phyloP scores from a whole-genome alignment of 2,888 invertebrate species.

The Conomelus anceps region DNA sequence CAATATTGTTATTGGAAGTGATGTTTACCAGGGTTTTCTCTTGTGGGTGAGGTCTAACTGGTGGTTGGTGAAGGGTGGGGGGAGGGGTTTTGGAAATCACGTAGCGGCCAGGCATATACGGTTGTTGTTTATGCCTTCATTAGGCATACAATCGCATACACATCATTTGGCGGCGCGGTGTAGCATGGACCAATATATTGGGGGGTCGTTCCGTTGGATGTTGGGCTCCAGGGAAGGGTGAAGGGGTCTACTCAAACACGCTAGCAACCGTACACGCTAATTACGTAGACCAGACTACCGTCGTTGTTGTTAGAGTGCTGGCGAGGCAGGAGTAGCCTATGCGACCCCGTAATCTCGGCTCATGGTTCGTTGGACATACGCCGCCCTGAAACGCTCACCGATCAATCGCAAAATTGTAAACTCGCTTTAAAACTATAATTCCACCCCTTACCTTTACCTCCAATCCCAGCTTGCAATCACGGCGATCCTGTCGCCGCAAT shows the following conservation, averaged over 20 bases:
- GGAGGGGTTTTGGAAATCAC: background rate
- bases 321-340: background rate
- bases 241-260: background rate
- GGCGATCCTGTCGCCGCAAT: background rate
- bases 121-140: background rate
- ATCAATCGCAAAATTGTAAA: background rate
- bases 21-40: background rate
- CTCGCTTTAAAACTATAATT: background rate
- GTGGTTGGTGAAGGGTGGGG: background rate
- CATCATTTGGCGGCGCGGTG: background rate
- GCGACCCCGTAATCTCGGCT: background rate
- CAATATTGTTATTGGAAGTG: background rate
- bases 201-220: background rate
- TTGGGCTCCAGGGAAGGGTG: background rate
- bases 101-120: background rate
- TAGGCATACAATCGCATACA: background rate
- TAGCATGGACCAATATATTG: background rate
- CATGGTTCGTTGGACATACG: background rate
- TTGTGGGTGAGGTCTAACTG: background rate
- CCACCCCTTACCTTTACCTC: too few species aligned
- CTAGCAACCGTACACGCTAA: background rate
- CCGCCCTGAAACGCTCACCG: background rate
- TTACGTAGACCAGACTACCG: background rate
- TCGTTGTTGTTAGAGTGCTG: background rate
- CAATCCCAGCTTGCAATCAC: background rate